Evolutionary conservation across 2,797 vertebrate species (phyloP).

Genomic region (Pelochelys cantorii): DNA sequence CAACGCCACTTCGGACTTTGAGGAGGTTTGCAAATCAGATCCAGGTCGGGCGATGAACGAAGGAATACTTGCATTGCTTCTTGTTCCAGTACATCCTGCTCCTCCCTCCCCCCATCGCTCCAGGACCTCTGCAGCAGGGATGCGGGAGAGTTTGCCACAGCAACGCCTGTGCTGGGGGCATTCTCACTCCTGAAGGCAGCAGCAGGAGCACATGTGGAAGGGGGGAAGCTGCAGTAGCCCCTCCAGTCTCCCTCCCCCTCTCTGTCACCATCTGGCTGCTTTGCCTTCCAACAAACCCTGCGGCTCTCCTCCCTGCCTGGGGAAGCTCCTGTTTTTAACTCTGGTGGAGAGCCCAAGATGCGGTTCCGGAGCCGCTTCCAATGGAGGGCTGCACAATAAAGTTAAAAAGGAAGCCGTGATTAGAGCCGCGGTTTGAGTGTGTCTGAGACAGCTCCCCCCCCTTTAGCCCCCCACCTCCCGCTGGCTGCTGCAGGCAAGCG

Average conservation of each 20-base stretch:
- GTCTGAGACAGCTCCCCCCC: neutral
- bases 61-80: rapidly evolving
- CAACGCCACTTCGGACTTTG: neutral
- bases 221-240: neutral
- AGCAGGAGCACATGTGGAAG: constrained; percentile 11
- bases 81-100: rapidly evolving
- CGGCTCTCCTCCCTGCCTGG: constrained; percentile 29
- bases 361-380: constrained; percentile 2
- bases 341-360: neutral
- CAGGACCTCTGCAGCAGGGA: neutral
- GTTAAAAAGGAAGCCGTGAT: constrained; percentile 19
- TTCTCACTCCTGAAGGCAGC: neutral
- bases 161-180: neutral
- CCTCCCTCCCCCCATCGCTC: neutral
- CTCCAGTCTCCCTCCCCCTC: constrained; percentile 5
- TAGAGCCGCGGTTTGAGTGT: neutral
- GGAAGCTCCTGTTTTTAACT: constrained; percentile 32
- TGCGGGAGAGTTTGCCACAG: neutral
- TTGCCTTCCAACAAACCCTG: constrained; percentile 40
- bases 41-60: neutral
- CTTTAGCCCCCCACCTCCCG: neutral
- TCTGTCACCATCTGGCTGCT: constrained; percentile 41
- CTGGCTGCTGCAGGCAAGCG: constrained; percentile 31
- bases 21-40: neutral
- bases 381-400: neutral